Conservation (phyloP, 2,797 vertebrate species). For the Psittacula derbiana region DNA sequence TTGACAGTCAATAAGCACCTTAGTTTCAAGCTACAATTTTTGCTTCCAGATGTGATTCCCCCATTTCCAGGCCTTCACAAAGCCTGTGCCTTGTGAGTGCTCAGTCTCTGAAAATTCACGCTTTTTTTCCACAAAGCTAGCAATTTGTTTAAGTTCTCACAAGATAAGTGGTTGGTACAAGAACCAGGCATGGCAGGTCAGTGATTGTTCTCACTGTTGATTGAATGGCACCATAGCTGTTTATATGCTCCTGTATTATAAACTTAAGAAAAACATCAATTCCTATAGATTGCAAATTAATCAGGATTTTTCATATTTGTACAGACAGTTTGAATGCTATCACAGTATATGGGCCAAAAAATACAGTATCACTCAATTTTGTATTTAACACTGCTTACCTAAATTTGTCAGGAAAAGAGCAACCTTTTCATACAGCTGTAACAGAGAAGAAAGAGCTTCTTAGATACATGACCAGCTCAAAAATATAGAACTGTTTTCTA, state of each 20-base stretch:
- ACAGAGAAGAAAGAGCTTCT: constrained; percentile 63
- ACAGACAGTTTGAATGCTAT: neutral
- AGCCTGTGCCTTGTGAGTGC: neutral
- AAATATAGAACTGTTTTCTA: neutral
- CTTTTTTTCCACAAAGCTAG: neutral
- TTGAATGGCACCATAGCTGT: neutral
- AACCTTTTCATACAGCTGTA: constrained; percentile 93
- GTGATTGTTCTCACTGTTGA: neutral
- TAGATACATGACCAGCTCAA: neutral
- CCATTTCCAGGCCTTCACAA: neutral
- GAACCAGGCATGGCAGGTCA: neutral
- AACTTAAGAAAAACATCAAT: neutral
- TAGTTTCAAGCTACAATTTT: neutral
- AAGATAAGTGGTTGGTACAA: neutral
- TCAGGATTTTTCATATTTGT: neutral
- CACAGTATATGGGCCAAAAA: neutral
- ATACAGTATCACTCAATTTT: neutral
- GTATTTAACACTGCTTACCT: constrained; percentile 80
- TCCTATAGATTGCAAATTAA: neutral
- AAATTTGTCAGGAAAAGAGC: constrained; percentile 92
- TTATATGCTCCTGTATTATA: neutral
- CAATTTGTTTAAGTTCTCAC: neutral
- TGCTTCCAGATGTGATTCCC: neutral
- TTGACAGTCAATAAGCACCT: neutral
- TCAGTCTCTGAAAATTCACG: neutral